Evolutionary conservation across 2,797 vertebrate species (phyloP), one percentile per base, ranked within the genome.

Genomic region (Alauda arvensis): DNA sequence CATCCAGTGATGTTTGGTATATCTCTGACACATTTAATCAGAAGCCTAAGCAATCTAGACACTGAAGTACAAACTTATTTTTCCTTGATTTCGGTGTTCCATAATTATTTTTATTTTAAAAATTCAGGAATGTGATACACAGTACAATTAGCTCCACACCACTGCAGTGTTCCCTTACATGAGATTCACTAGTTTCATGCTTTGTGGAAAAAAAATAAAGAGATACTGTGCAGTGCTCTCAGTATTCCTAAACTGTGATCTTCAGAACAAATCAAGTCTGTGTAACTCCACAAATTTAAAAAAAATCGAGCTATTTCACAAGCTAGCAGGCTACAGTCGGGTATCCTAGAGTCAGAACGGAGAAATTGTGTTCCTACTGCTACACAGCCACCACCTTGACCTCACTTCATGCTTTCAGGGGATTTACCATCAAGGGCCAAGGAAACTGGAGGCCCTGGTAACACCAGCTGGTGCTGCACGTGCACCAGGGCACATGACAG

Each of bases 91-190:
- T 85, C 67, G 89, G 77, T 92, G 70, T 93, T 95, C 67, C 46
- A 8, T 78, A 55, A 57, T 19, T 56, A 61, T 52, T 88, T 96
- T 94, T 93, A 89, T 92, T 95, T 93, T 63, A 88, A 90, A 94
- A 86, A 90, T 83, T 89, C 88, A 93, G 95, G 85, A 94, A 94
- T 95, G 94, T 90, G 94, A 95, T 94, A 94, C 79, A 94, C 77
- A 94, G 85, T 94, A 94, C 80, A 95, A 83, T 93, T 83, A 81
- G 71, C 88, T 95, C 74, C 91, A 91, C 85, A 91, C 60, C 87
- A 80, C 74, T 92, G 91, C 82, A 91, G 75, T 83, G 42, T 78
- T 94, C 68, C 85, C 72, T 80, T 79, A 92, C 74, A 93, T 66
- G 79, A 94, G 78, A 94, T 79, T 63, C 74, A 84, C 79, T 68